Evolutionary conservation across 2,888 invertebrate species (phyloP).

Genomic region (Drosophila kanekoi): DNA sequence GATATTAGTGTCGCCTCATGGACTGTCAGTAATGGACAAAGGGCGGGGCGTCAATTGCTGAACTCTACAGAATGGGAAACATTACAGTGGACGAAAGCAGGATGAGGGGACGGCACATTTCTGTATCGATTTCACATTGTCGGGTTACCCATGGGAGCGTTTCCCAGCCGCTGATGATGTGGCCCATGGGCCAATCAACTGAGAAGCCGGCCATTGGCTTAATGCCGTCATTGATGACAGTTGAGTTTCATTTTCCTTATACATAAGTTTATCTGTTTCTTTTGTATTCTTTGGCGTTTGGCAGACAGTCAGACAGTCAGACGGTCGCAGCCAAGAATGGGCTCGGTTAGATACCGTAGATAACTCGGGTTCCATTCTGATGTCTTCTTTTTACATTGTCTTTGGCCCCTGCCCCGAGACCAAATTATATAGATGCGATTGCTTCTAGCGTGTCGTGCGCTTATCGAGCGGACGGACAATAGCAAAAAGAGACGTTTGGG

Average conservation of each 20-base stretch:
- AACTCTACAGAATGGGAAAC: background rate
- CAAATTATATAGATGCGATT: constrained; percentile 31
- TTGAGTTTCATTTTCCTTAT: constrained; percentile 49
- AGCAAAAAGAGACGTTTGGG: background rate
- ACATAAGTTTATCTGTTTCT: background rate
- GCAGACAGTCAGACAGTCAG: constrained; percentile 7
- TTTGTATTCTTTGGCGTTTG: constrained; percentile 20
- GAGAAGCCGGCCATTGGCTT: constrained; percentile 27
- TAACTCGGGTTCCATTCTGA: constrained; percentile 38
- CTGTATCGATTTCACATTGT: constrained; percentile 33
- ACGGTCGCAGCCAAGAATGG: constrained; percentile 22
- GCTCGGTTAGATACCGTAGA: constrained; percentile 42
- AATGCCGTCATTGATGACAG: constrained; percentile 48
- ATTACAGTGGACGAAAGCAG: background rate
- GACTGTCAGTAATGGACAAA: background rate
- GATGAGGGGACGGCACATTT: constrained; percentile 13
- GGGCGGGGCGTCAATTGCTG: constrained; percentile 5
- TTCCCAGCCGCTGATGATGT: constrained; percentile 46
- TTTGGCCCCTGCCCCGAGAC: background rate
- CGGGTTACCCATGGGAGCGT: constrained; percentile 11
- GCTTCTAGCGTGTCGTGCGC: constrained; percentile 37
- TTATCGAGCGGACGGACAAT: constrained; percentile 23
- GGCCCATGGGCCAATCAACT: constrained; percentile 40
- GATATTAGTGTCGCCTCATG: background rate
- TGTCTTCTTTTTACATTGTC: constrained; percentile 35